A percentile compares a stretch with the other conserved stretches of the same genome.
These are phyloP conservation scores for Strigops habroptila DNA, from an alignment of 2,113 vertebrate species.

Conservation along the genomic window DNA sequence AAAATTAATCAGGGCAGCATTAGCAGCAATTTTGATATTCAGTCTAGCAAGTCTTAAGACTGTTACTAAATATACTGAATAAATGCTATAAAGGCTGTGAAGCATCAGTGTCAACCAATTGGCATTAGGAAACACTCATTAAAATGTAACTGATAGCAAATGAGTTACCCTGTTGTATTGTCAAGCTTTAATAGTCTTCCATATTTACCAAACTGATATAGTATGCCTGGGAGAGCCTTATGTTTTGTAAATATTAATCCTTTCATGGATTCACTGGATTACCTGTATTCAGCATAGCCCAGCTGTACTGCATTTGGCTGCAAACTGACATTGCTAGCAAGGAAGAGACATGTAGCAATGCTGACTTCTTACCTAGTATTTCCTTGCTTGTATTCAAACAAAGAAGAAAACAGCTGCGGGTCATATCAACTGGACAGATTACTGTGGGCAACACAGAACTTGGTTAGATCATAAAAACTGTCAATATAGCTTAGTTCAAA, in stretches of 20 bases:
- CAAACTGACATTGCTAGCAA: not conserved
- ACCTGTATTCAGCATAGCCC: not conserved
- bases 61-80: constrained; percentile 28
- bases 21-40: constrained; percentile 10
- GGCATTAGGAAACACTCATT: not conserved
- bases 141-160: constrained; percentile 52
- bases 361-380: not conserved
- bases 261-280: constrained; percentile 33
- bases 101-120: not conserved
- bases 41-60: not conserved
- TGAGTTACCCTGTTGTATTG: constrained; percentile 3
- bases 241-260: constrained; percentile 41
- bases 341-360: not conserved
- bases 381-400: not conserved
- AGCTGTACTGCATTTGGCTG: not conserved
- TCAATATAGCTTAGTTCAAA: constrained; percentile 3
- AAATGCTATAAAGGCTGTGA: not conserved
- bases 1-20: not conserved
- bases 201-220: constrained; percentile 1
- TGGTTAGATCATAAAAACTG: not conserved
- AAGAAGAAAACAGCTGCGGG: not conserved
- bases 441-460: not conserved
- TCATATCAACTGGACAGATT: not conserved
- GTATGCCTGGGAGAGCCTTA: not conserved
- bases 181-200: constrained; percentile 2